A percentile compares a stretch with the other conserved stretches of the same genome.
Conservation (phyloP, 2,797 vertebrate species). For the Anolis apletophallus region DNA sequence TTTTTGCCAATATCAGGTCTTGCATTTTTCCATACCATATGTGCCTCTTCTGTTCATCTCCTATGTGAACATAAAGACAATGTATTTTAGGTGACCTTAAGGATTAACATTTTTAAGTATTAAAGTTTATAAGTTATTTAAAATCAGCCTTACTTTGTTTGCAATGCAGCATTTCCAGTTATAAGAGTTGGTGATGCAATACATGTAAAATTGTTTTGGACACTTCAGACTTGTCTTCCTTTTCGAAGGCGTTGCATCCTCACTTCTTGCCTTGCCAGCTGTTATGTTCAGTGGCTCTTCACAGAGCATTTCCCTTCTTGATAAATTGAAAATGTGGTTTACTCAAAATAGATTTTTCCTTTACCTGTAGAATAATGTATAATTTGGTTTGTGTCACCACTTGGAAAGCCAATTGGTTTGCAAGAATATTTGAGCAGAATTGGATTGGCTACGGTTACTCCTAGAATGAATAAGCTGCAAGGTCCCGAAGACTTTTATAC, state of each 20-base stretch:
- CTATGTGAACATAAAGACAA: not conserved
- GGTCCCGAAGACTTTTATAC: not conserved
- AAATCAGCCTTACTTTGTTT: slow-evolving; percentile 12
- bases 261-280: not conserved
- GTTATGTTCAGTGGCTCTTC: not conserved
- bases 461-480: not conserved
- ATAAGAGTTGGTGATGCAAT: slow-evolving; percentile 17
- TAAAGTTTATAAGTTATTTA: slow-evolving; percentile 45
- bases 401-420: not conserved
- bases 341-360: not conserved
- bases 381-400: not conserved
- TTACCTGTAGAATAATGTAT: not conserved
- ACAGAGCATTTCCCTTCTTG: not conserved
- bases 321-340: not conserved
- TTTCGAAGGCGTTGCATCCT: not conserved
- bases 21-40: not conserved
- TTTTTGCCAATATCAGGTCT: not conserved
- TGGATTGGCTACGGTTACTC: too few relatives aligned
- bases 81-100: not conserved
- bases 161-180: not conserved
- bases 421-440: not conserved
- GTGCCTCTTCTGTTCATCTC: slow-evolving; percentile 7
- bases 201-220: slow-evolving; percentile 12
- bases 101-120: not conserved
- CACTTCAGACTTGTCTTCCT: not conserved